Evolutionary conservation across 2,113 vertebrate species (phyloP).

Genomic region (Halichoerus grypus): DNA sequence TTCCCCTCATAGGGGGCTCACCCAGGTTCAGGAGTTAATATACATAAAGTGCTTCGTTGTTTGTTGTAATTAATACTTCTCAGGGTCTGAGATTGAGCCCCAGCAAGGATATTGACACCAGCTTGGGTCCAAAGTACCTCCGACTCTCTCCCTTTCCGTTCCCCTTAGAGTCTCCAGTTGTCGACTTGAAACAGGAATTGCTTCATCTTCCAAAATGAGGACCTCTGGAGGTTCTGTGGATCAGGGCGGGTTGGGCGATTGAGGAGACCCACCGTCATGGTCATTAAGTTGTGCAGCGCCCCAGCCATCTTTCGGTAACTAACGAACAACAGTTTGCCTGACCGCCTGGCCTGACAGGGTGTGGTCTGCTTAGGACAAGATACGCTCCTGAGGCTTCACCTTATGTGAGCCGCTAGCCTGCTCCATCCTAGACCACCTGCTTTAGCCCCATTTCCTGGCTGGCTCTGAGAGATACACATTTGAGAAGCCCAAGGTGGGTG

Average conservation of each 20-base stretch:
- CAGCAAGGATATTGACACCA: not conserved
- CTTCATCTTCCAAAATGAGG: not conserved
- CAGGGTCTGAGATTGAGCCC: not conserved
- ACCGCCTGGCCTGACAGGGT: not conserved
- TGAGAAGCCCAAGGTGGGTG: not conserved
- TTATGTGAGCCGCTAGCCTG: not conserved
- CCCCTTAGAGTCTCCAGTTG: not conserved
- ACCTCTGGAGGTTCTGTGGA: not conserved
- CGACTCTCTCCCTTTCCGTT: not conserved
- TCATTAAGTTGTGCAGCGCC: not conserved
- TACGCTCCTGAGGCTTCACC: not conserved
- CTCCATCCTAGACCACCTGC: not conserved
- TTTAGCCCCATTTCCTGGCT: not conserved
- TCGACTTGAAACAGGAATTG: not conserved
- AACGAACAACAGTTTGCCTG: not conserved
- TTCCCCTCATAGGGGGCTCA: not conserved
- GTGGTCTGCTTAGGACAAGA: not conserved
- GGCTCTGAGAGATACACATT: not conserved
- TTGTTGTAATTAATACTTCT: not conserved
- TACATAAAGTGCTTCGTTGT: not conserved
- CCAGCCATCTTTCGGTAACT: not conserved
- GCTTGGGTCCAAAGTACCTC: not conserved
- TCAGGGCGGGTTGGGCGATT: not conserved
- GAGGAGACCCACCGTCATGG: not conserved
- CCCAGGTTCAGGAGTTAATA: not conserved